Evolutionary conservation across 2,797 vertebrate genomes (phyloP).

Genomic region (Adelosebastes latens): DNA sequence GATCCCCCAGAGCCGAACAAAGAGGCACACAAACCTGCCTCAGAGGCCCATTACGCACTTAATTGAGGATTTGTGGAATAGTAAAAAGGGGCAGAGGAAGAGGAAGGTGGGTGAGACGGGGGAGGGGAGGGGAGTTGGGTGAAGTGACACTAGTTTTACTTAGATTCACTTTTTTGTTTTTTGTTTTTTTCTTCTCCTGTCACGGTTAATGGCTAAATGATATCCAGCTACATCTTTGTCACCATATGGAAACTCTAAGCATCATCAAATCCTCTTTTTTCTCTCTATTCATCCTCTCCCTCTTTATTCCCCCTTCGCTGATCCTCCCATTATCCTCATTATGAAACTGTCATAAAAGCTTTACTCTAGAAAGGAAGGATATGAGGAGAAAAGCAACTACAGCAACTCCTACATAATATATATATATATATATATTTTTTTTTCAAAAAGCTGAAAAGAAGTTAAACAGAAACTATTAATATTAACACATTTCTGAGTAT

Average conservation of each 20-base stretch:
- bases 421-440: neutral
- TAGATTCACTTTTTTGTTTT: neutral
- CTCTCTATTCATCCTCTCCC: conserved; percentile 10
- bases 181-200: neutral
- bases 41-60: conserved; percentile 77
- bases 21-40: conserved; percentile 78
- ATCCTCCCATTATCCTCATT: conserved; percentile 45
- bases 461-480: neutral
- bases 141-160: conserved; percentile 25
- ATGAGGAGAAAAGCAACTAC: neutral
- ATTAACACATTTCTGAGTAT: neutral
- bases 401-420: neutral
- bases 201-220: neutral
- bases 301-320: conserved; percentile 16
- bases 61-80: conserved; percentile 79
- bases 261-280: conserved; percentile 24
- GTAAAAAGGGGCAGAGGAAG: conserved; percentile 55
- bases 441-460: neutral
- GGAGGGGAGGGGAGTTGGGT: conserved; percentile 16
- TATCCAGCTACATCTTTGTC: conserved; percentile 5
- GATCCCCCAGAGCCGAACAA: conserved; percentile 74
- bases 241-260: conserved; percentile 30
- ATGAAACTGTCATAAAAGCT: conserved; percentile 39
- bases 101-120: conserved; percentile 40
- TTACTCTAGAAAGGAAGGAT: neutral